Conservation (phyloP, 2,113 vertebrate species). For the Malurus elegans region DNA sequence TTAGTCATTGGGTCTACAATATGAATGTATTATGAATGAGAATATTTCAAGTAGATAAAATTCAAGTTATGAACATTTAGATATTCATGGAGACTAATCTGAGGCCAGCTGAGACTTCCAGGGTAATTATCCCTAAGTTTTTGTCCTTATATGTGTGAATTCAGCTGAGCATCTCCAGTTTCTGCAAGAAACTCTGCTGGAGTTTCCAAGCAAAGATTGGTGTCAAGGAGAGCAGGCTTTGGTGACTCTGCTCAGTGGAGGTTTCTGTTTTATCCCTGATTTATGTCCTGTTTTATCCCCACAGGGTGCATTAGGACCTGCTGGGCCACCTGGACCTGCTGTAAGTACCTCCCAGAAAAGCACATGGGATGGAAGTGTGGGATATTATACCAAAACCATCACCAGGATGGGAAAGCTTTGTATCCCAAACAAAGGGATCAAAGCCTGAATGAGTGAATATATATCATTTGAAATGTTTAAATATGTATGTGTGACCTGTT, state of each 20-base stretch:
- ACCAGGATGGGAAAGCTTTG: not conserved
- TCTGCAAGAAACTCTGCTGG: not conserved
- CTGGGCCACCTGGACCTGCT: constrained; percentile 86
- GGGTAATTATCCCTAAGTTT: not conserved
- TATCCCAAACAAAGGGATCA: not conserved
- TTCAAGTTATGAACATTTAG: not conserved
- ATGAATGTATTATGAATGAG: not conserved
- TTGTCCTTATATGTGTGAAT: not conserved
- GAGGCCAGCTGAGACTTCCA: not conserved
- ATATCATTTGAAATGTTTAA: not conserved
- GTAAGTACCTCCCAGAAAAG: constrained; percentile 76
- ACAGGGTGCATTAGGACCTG: constrained; percentile 86
- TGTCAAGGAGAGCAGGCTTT: not conserved
- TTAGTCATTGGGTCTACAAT: not conserved
- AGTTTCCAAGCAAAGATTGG: not conserved
- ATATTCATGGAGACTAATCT: not conserved
- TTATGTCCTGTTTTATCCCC: not conserved
- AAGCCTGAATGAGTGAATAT: not conserved
- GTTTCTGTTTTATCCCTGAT: not conserved
- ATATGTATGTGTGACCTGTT: not conserved
- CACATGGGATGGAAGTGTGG: accelerated
- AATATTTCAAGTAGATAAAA: not conserved
- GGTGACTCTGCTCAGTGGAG: accelerated
- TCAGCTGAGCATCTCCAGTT: not conserved
- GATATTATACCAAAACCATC: not conserved